Evolutionary conservation across 2,888 invertebrate genomes (phyloP), one percentile per base, ranked within the genome.

Genomic region (Orthosia incerta): DNA sequence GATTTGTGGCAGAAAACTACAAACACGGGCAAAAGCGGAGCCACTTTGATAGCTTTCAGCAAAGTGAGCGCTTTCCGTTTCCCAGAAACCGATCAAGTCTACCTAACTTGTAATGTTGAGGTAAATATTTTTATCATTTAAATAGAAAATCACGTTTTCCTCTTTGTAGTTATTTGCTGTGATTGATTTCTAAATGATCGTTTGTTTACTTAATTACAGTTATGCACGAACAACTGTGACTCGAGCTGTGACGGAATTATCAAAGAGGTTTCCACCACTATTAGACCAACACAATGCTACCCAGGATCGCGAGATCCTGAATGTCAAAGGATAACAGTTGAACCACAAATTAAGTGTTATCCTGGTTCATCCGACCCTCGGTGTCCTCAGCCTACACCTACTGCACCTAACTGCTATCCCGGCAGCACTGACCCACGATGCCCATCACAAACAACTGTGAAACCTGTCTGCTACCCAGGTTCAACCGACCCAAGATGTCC

Each of bases 31-130:
- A 95, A 93, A 82, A 96, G 96, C 76, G 97, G 97, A 3, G 97
- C 97, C 0, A 97, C 97, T 4, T 92, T 97, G 39, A 97, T 97
- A 55, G 97, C 97, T 31, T 97, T 97, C 89, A 97, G 97, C 83
- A 97, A 97, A 91, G 96, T 98, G 15, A 97, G 97, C 84, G 97
- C 98, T 0, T 98, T 98, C 93, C 97, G 98, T 80, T 98, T 98
- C 89, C 98, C 98, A 0, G 98, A 98, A 79, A 97, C 97, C 31
- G 97, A 97, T 80, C 97, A 98, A 93, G 97, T 98, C 0, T 98
- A 97, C 86, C 92, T 98, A 3, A 97, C 97, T 18, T 98, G 98
- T 91, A 98, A 98, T 87, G 97, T 98, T 79, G 98, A 98, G 96
- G 97, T 97, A 93, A 93, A 89, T 79, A 69, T 68, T 39, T 31